phyloP scores from a whole-genome alignment of 1,140 invertebrate species.

The Drosophila trapezifrons region DNA sequence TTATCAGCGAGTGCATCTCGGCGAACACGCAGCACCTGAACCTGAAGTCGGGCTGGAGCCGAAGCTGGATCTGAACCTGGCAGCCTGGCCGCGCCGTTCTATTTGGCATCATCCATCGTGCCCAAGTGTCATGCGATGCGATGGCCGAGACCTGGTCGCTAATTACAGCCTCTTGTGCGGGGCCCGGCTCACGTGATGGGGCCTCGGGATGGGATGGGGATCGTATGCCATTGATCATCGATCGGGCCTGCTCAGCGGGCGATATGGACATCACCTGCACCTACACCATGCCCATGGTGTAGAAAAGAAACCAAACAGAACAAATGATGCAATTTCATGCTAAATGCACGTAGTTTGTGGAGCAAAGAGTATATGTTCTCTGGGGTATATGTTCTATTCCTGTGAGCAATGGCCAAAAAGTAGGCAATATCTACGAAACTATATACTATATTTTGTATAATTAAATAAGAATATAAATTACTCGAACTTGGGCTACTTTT shows the following conservation, averaged over 20 bases:
- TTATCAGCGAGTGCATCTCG: slow-evolving; percentile 69
- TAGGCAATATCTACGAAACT: no score
- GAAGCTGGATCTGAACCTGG: slow-evolving; percentile 18
- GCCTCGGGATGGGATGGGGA: slow-evolving; percentile 18
- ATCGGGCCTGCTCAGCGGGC: slow-evolving; percentile 13
- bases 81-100: slow-evolving; percentile 30
- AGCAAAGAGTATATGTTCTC: no score
- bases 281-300: neutral
- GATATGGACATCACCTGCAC: neutral
- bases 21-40: slow-evolving; percentile 67
- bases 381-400: no score
- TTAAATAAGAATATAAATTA: no score
- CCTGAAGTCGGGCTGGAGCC: no score
- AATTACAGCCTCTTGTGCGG: slow-evolving; percentile 68
- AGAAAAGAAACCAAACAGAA: neutral
- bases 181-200: slow-evolving; percentile 52
- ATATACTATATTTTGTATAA: no score
- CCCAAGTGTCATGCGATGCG: slow-evolving; percentile 73
- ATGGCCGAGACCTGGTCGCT: slow-evolving; percentile 60
- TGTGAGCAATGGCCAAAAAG: no score
- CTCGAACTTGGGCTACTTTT: no score
- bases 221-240: slow-evolving; percentile 65
- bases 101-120: slow-evolving; percentile 75
- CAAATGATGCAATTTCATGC: neutral
- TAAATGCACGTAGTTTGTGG: no score